Evolutionary conservation across 37 sponge, comb jelly and placozoan genomes (phyloP).

Genomic region (Aphrocallistes beatrix): DNA sequence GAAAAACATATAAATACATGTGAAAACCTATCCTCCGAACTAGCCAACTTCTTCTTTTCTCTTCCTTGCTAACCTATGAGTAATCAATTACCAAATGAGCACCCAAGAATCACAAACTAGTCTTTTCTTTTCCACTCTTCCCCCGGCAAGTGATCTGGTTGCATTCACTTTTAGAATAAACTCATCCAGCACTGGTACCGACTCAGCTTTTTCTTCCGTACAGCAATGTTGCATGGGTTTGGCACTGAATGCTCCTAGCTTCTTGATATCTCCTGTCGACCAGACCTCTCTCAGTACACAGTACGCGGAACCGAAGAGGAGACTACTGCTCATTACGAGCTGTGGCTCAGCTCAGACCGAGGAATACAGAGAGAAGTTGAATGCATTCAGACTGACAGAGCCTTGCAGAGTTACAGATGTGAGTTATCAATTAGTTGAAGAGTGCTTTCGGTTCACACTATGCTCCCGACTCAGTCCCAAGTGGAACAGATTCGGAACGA

Average conservation of each 20-base stretch:
- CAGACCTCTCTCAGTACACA: neutral
- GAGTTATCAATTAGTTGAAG: neutral
- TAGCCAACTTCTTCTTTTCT: too few relatives aligned
- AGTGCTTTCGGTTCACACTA: slow-evolving; percentile 49
- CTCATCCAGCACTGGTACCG: neutral
- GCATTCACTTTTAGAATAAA: neutral
- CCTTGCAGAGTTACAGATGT: neutral
- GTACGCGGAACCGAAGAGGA: neutral
- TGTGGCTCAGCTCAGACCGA: neutral
- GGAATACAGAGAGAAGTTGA: neutral
- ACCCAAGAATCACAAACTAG: neutral
- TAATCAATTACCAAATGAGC: neutral
- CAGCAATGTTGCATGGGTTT: neutral
- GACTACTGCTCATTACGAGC: neutral
- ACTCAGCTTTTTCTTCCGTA: neutral
- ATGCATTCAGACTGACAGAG: neutral
- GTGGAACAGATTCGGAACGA: slow-evolving; percentile 45
- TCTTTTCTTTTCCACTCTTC: neutral
- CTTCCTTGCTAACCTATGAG: neutral
- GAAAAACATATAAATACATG: too few relatives aligned
- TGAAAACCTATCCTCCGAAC: too few relatives aligned
- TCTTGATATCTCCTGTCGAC: neutral
- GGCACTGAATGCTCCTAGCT: neutral
- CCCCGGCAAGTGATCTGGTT: neutral
- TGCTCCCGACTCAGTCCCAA: slow-evolving; percentile 65